Evolutionary conservation across 2,888 invertebrate species (phyloP).

Genomic region (Drosophila conformis): DNA sequence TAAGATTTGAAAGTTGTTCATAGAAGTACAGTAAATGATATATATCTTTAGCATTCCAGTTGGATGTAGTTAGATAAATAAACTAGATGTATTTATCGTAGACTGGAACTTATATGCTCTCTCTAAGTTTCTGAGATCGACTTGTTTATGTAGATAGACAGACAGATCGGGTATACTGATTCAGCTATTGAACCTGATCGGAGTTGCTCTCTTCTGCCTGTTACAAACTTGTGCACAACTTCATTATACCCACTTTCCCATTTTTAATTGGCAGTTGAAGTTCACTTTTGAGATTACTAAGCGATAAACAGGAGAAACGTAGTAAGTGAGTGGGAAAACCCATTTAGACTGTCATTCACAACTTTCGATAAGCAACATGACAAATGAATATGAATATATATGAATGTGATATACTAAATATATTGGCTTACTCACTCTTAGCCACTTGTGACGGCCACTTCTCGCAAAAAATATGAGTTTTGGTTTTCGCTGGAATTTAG

Average conservation of each 20-base stretch:
- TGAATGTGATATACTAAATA: not conserved
- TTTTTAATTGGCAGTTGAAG: conserved; percentile 17
- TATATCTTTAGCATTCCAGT: too few relatives aligned
- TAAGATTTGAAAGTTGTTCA: not conserved
- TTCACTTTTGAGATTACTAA: conserved; percentile 8
- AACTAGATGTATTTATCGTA: not conserved
- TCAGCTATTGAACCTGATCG: not conserved
- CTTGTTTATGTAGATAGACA: not conserved
- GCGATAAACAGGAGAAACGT: conserved; percentile 1
- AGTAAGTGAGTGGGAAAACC: conserved; percentile 11
- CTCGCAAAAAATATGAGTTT: not conserved
- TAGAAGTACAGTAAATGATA: too few relatives aligned
- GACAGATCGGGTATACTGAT: fast-evolving
- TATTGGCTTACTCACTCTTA: not conserved
- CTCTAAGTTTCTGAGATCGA: too few relatives aligned
- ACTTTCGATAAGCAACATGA: not conserved
- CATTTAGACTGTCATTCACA: conserved; percentile 18
- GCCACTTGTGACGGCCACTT: not conserved
- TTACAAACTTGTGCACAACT: not conserved
- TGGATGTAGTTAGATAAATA: too few relatives aligned
- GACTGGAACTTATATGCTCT: not conserved
- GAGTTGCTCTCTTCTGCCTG: not conserved
- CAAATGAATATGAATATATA: not conserved
- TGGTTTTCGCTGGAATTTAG: not conserved
- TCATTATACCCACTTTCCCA: not conserved